Conservation (phyloP, 2,797 vertebrate species). For the Phrynocephalus forsythii region DNA sequence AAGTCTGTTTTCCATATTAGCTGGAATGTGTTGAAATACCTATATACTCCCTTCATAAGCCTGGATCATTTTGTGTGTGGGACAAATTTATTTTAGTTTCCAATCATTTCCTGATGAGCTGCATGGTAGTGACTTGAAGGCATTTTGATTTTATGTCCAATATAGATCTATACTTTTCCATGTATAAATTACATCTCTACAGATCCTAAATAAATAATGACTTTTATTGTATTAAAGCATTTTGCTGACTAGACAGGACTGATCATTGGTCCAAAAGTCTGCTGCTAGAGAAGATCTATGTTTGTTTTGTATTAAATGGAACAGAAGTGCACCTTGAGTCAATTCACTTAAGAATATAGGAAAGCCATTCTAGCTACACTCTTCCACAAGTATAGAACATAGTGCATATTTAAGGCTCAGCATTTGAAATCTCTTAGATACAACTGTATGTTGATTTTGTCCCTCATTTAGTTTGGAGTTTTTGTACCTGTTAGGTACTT, state of each 20-base stretch:
- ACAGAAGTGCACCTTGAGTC: background rate
- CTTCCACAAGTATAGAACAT: accelerated
- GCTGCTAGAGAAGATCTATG: accelerated
- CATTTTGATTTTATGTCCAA: constrained; percentile 21
- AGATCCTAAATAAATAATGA: constrained; percentile 25
- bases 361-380: background rate
- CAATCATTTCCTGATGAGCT: constrained; percentile 1
- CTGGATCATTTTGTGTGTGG: background rate
- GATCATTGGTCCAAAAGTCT: background rate
- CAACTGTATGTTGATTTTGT: accelerated
- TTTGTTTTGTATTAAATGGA: background rate
- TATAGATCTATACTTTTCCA: background rate
- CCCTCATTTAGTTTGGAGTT: background rate
- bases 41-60: background rate
- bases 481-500: accelerated
- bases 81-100: background rate
- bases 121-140: constrained; percentile 1
- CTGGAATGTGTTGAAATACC: background rate
- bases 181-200: background rate
- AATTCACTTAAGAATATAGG: accelerated
- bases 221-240: background rate
- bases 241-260: background rate
- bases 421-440: accelerated
- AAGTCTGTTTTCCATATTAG: background rate
- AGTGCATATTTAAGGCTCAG: accelerated